phyloP scores from a whole-genome alignment of 2,113 vertebrate species.

The Ictalurus furcatus region DNA sequence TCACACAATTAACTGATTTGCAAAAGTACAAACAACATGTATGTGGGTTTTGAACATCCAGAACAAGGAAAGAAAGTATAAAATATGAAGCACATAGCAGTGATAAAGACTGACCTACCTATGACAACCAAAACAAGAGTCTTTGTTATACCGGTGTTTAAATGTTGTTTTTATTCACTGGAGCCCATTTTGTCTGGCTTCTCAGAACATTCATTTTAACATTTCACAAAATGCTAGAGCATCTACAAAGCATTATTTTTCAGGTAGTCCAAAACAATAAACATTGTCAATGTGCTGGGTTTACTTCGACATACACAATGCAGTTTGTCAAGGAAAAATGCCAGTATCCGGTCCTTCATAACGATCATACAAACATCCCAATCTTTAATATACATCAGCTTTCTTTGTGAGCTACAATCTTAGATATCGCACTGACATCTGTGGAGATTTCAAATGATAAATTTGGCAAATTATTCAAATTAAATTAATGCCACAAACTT shows the following conservation, averaged over 20 bases:
- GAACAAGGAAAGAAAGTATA: background rate
- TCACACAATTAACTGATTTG: background rate
- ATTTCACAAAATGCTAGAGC: conserved; percentile 49
- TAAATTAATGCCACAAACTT: conserved; percentile 71
- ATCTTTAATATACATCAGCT: conserved; percentile 26
- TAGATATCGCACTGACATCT: conserved; percentile 24
- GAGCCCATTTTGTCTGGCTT: conserved; percentile 40
- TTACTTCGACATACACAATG: conserved; percentile 43
- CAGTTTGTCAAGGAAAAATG: conserved; percentile 26
- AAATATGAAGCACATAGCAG: background rate
- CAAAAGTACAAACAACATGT: background rate
- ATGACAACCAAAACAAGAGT: conserved; percentile 36
- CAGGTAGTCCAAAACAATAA: conserved; percentile 30
- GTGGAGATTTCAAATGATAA: conserved; percentile 53
- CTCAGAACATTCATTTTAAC: conserved; percentile 52
- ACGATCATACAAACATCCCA: conserved; percentile 13
- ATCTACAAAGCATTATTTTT: conserved; percentile 46
- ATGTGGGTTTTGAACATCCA: background rate
- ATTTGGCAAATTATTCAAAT: conserved; percentile 72
- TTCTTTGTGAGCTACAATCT: conserved; percentile 16
- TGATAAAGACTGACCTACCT: background rate
- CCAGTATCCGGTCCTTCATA: conserved; percentile 8
- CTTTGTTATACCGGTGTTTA: conserved; percentile 38
- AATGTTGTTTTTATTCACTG: conserved; percentile 55
- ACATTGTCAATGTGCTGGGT: conserved; percentile 27